Base-by-base conservation (phyloP, 1,140 invertebrate genomes). In the Arion vulgaris region DNA sequence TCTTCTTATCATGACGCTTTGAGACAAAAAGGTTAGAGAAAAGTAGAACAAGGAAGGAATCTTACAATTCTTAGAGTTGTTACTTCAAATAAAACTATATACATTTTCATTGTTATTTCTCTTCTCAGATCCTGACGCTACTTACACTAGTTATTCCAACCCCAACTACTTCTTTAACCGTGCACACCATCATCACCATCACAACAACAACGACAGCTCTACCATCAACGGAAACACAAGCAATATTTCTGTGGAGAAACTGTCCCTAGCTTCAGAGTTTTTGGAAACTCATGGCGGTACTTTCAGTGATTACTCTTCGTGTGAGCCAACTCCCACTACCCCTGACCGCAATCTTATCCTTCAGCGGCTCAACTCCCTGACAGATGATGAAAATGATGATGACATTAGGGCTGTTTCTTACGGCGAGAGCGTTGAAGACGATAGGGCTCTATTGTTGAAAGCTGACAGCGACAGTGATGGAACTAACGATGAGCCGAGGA, bases 131-230 rank as follows among this genome's bases (percentile, higher is more conserved):
- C 73, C 85, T 26, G 88, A 89, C 71, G 82, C 87, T n/a, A 88
- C 85, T 23, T 88, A 88, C 73, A 77, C 87, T n/a, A 89, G 88
- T 77, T 89, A 88, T 80, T 81, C 88, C 81, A 89, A 89, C 78
- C 88, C 88, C 26, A 89, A 89, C 81, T 89, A 89, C 45, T 85
- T 86, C 72, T 86, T 87, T 77, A 86, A 86, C 68, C 86, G 85
- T 32, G 38, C 81, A 17, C 81, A 82, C 9, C 84, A 85, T 75
- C 80, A 71, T 34, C 83, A 84, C 49, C 49, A 82, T 19, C 75
- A 85, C 49, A 77, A 85, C 34, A 66, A 80, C 39, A 82, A 85
- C 80, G 78, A 87, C 17, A 73, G 57, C 34, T 72, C 75, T 39
- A 74, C 82, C 66, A 66, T 85, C n/a, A 83, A 62, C 26, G 75